A percentile compares a stretch with the other conserved stretches of the same genome.
phyloP scores from a whole-genome alignment of 1,140 invertebrate genomes.

The Drosophila nasuta region DNA sequence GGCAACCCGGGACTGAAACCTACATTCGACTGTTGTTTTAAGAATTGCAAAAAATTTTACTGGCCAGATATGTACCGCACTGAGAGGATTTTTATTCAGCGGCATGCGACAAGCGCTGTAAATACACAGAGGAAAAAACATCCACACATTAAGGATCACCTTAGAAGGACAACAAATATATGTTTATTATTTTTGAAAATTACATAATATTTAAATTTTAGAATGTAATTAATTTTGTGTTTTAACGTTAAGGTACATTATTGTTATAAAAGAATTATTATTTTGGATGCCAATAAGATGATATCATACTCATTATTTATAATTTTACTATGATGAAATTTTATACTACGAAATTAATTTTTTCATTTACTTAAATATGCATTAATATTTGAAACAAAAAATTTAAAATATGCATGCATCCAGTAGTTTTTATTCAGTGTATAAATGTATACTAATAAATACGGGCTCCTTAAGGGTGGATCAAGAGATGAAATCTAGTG shows the following conservation, averaged over 20 bases:
- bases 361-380: too few species aligned
- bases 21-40: conserved; percentile 35
- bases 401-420: too few species aligned
- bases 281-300: too few species aligned
- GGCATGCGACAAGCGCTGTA: conserved; percentile 18
- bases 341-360: too few species aligned
- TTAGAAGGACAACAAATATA: background rate
- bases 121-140: conserved; percentile 17
- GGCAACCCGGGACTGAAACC: conserved; percentile 63
- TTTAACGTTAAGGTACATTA: too few species aligned
- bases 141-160: background rate
- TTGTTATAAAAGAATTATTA: too few species aligned
- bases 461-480: conserved; percentile 13
- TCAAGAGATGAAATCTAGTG: background rate
- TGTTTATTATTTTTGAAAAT: background rate
- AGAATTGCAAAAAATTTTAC: conserved; percentile 38
- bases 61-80: conserved; percentile 20
- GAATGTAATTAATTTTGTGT: too few species aligned
- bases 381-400: too few species aligned
- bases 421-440: conserved; percentile 28
- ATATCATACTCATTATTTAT: too few species aligned
- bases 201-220: too few species aligned
- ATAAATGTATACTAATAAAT: conserved; percentile 36
- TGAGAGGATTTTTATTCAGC: conserved; percentile 42
- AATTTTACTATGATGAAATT: too few species aligned